Evolutionary conservation across 2,888 invertebrate genomes (phyloP).

Genomic region (Chrysomela aeneicollis): DNA sequence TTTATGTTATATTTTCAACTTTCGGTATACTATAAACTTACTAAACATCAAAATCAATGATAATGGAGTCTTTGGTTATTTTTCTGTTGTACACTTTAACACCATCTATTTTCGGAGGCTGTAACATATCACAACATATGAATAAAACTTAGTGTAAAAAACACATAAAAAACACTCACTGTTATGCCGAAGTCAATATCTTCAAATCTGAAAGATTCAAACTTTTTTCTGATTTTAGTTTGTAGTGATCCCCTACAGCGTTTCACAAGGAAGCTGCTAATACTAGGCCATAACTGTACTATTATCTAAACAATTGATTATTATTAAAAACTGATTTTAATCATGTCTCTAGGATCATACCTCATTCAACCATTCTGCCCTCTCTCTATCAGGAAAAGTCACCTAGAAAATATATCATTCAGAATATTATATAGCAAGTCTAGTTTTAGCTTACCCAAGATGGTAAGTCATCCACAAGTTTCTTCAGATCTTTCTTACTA

Average conservation of each 20-base stretch:
- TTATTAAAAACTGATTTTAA: not conserved
- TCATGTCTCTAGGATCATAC: conserved; percentile 30
- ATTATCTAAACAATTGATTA: conserved; percentile 45
- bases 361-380: conserved; percentile 55
- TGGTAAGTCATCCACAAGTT: conserved; percentile 51
- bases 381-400: conserved; percentile 52
- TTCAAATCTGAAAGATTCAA: conserved; percentile 52
- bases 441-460: conserved; percentile 49
- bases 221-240: conserved; percentile 51
- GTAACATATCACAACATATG: conserved; percentile 49
- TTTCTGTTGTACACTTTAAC: conserved; percentile 95
- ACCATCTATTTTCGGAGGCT: conserved; percentile 92
- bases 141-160: not conserved
- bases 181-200: conserved; percentile 51
- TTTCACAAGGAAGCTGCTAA: conserved; percentile 49
- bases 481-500: conserved; percentile 47
- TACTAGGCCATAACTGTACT: conserved; percentile 51
- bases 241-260: conserved; percentile 48
- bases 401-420: conserved; percentile 41
- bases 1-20: not conserved
- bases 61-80: conserved; percentile 88
- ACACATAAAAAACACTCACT: conserved; percentile 37
- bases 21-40: conserved; percentile 62
- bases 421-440: too few relatives aligned
- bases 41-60: conserved; percentile 94